Evolutionary conservation across 2,113 vertebrate genomes (phyloP).

Genomic region (Festucalex cinctus): DNA sequence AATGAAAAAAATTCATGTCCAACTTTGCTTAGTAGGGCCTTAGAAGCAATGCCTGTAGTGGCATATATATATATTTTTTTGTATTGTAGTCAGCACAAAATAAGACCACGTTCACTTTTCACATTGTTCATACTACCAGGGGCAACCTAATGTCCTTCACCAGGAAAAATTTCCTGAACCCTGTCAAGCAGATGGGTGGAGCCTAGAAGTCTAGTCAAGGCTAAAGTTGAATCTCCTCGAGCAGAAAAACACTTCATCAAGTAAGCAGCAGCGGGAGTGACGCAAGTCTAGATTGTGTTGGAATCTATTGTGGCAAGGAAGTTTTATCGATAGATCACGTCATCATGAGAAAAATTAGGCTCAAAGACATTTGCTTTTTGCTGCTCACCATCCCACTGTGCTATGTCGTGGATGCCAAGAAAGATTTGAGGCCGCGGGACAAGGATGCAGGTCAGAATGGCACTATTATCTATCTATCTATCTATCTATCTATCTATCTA

Average conservation of each 20-base stretch:
- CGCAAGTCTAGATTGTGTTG: not conserved
- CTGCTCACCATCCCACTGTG: conserved; percentile 47
- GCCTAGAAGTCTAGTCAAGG: not conserved
- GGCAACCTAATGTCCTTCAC: conserved; percentile 11
- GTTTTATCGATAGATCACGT: conserved; percentile 10
- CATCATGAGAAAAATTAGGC: conserved; percentile 30
- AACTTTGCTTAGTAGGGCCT: not conserved
- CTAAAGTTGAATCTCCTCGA: not conserved
- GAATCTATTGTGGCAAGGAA: too few species aligned
- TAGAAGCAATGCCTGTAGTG: not conserved
- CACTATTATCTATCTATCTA: not conserved
- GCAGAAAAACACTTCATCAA: not conserved
- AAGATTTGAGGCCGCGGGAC: conserved; percentile 23
- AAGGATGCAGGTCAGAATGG: conserved; percentile 54
- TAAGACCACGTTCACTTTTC: not conserved
- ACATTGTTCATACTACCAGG: conserved; percentile 3
- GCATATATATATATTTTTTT: too few species aligned
- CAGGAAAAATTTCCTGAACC: conserved; percentile 9
- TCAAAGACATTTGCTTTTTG: conserved; percentile 48
- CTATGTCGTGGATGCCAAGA: conserved; percentile 47
- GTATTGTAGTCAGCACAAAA: not conserved
- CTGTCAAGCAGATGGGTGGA: conserved; percentile 21
- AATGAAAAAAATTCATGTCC: too few species aligned
- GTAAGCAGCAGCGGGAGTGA: not conserved
- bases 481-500: too few species aligned